phyloP scores from a whole-genome alignment of 1,140 invertebrate genomes.

The Dendroctonus ponderosae region DNA sequence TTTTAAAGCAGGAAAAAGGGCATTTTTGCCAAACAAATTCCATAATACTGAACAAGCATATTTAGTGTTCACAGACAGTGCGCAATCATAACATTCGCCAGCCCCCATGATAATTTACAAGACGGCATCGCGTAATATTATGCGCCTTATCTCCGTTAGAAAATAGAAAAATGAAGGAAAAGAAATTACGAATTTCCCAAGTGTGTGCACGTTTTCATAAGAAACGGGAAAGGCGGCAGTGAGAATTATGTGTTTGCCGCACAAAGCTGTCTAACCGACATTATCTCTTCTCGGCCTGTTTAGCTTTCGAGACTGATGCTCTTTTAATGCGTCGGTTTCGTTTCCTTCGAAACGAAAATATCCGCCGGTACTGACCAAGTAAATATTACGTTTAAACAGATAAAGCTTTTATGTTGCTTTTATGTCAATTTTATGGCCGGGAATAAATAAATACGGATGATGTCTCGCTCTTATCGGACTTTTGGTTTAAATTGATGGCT shows the following conservation, averaged over 20 bases:
- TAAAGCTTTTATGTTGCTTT: slow-evolving; percentile 23
- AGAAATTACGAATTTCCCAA: slow-evolving; percentile 45
- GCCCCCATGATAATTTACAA: slow-evolving; percentile 30
- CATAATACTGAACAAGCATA: too few relatives aligned
- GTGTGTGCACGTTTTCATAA: slow-evolving; percentile 41
- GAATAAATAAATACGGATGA: slow-evolving; percentile 23
- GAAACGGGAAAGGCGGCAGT: slow-evolving; percentile 30
- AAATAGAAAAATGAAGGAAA: slow-evolving; percentile 40
- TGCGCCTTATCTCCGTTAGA: slow-evolving; percentile 39
- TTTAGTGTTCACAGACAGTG: background rate
- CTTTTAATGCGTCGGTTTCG: slow-evolving; percentile 44
- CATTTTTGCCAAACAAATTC: too few relatives aligned
- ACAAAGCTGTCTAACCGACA: slow-evolving; percentile 37
- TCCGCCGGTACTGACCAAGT: slow-evolving; percentile 24
- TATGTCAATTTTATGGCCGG: slow-evolving; percentile 22
- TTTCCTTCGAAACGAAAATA: slow-evolving; percentile 15
- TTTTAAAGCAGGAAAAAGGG: too few relatives aligned
- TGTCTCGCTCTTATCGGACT: slow-evolving; percentile 8
- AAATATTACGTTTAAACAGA: slow-evolving; percentile 25
- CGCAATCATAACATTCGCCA: slow-evolving; percentile 5
- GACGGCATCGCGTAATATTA: slow-evolving; percentile 36
- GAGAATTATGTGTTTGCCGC: slow-evolving; percentile 41
- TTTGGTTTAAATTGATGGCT: too few relatives aligned
- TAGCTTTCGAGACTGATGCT: slow-evolving; percentile 46
- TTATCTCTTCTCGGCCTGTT: slow-evolving; percentile 45